Evolutionary conservation across 2,888 invertebrate species (phyloP).

Genomic region (Podabrus alpinus): DNA sequence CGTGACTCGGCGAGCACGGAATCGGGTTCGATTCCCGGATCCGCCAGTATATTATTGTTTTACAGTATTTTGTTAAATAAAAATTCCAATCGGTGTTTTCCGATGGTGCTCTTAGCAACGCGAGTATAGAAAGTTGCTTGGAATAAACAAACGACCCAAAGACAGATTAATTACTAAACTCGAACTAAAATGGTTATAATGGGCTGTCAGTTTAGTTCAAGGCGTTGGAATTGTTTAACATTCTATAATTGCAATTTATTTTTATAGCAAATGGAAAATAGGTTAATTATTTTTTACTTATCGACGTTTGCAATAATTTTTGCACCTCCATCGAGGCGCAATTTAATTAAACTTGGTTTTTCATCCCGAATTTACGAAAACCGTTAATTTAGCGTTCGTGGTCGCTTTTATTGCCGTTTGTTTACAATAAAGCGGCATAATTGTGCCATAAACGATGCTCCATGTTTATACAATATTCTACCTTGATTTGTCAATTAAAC

Average conservation of each 20-base stretch:
- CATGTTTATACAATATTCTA: constrained; percentile 18
- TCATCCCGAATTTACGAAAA: neutral
- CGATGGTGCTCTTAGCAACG: neutral
- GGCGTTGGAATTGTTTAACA: constrained; percentile 9
- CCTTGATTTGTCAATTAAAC: constrained; percentile 22
- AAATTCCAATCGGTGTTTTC: too few species aligned
- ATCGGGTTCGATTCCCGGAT: too few species aligned
- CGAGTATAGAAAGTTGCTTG: neutral
- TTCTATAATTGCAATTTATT: constrained; percentile 11
- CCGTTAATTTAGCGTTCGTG: constrained; percentile 1
- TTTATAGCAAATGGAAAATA: constrained; percentile 13
- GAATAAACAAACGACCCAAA: neutral
- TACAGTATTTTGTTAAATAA: too few species aligned
- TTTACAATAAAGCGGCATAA: neutral
- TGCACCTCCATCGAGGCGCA: neutral
- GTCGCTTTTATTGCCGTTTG: constrained; percentile 5
- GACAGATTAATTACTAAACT: neutral
- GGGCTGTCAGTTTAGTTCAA: constrained; percentile 18
- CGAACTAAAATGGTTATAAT: constrained; percentile 4
- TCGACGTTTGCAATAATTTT: neutral
- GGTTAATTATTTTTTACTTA: constrained; percentile 18
- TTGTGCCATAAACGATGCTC: neutral
- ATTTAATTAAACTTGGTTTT: constrained; percentile 2
- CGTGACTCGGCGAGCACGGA: too few species aligned
- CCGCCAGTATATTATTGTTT: too few species aligned